Base-by-base conservation (phyloP, 1,140 invertebrate species). In the Sinonovacula constricta region DNA sequence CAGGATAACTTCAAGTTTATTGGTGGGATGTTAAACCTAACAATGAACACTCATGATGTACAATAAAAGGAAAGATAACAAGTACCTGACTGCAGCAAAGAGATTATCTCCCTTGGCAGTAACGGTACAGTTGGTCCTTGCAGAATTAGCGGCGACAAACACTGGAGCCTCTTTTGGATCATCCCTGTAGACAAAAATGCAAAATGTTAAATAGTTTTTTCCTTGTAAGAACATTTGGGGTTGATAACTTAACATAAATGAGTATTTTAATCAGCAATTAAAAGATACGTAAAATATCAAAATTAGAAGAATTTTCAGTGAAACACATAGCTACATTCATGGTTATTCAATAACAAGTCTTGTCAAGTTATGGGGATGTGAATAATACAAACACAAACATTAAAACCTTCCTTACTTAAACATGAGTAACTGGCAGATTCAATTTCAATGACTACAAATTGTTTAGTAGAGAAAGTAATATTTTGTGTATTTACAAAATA, bases 11-110 rank as follows among this genome's bases (percentile, higher is more conserved):
- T n/a, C n/a, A n/a, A n/a, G n/a, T n/a, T n/a, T n/a, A n/a, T n/a
- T n/a, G n/a, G n/a, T n/a, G n/a, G n/a, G n/a, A n/a, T n/a, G n/a
- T n/a, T n/a, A n/a, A n/a, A n/a, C n/a, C n/a, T n/a, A n/a, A n/a
- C n/a, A n/a, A n/a, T n/a, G n/a, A n/a, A n/a, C n/a, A n/a, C n/a
- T n/a, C n/a, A n/a, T n/a, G n/a, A n/a, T n/a, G n/a, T n/a, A n/a
- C n/a, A n/a, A n/a, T n/a, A n/a, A n/a, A n/a, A n/a, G n/a, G n/a
- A n/a, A n/a, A n/a, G 39, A 18, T 45, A 7, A 51, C 51, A 85
- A 93, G 93, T 93, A 96, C 95, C 94, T 92, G 0, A 98, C 91
- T 67, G 96, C 95, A 79, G 94, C 94, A 93, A 98, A 98, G 72
- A 97, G 92, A 91, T 97, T 98, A 71, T 95, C 94, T 62, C 95